Evolutionary conservation across 1,140 invertebrate species (phyloP).

Genomic region (Sogatella furcifera): DNA sequence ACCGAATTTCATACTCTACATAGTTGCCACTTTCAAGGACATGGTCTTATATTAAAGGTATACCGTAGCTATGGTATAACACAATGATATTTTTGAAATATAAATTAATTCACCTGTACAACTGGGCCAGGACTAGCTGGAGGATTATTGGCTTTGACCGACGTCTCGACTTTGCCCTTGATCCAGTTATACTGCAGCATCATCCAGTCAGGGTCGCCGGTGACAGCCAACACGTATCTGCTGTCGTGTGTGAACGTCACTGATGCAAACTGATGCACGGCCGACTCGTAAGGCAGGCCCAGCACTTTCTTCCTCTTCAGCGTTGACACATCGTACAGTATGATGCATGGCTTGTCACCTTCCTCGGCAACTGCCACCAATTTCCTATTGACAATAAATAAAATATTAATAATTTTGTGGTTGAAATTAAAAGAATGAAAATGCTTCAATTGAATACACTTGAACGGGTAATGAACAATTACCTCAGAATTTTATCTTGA

Average conservation of each 20-base stretch:
- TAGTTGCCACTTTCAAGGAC: too few species aligned
- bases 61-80: too few species aligned
- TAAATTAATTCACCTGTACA: conserved; percentile 25
- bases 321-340: conserved; percentile 50
- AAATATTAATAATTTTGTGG: conserved; percentile 15
- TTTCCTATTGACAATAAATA: conserved; percentile 37
- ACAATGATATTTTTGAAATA: too few species aligned
- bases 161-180: conserved; percentile 67
- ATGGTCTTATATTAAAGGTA: too few species aligned
- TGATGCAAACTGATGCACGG: conserved; percentile 48
- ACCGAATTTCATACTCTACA: too few species aligned
- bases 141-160: conserved; percentile 43
- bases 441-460: too few species aligned
- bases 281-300: conserved; percentile 40
- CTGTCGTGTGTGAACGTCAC: conserved; percentile 68
- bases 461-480: too few species aligned
- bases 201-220: conserved; percentile 66
- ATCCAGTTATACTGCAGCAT: conserved; percentile 77
- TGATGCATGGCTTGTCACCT: conserved; percentile 43
- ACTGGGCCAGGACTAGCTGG: conserved; percentile 41
- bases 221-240: conserved; percentile 63
- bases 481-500: too few species aligned
- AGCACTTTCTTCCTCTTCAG: conserved; percentile 49
- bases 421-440: too few species aligned
- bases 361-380: conserved; percentile 39